Evolutionary conservation across 2,888 invertebrate genomes (phyloP), one percentile per base, ranked within the genome.

Genomic region (Eugnorisma glareosa): DNA sequence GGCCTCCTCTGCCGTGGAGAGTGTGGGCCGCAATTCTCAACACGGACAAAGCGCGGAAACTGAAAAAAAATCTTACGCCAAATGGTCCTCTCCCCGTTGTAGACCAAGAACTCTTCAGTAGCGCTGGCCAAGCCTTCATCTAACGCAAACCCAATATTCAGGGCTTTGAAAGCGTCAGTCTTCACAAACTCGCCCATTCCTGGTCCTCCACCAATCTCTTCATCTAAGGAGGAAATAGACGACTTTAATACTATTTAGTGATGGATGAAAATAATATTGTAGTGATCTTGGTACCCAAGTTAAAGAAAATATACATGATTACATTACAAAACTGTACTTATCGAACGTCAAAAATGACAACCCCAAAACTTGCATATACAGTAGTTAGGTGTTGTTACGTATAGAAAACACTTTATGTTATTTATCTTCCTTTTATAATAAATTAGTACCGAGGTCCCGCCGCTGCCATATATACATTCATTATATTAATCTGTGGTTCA

Each of bases 101-200:
- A 98, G 0, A 98, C 94, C 2, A 97, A 93, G 92, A 97, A 98
- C n/a, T 97, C 97, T 0, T 98, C 97, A 8, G 94, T 97, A 0
- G 97, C 96, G 88, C 97, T 98, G 0, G 98, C 98, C 82, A 98
- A 96, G 0, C 99, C 99, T 95, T 99, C 99, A 92, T 99, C 99
- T 82, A 99, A 91, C 0, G 98, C 97, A 93, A 99, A 98, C 0
- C 98, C 99, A 57, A 99, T 96, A 90, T 99, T 99, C 71, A 99
- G 94, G 0, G 97, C 95, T 88, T 97, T 97, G 93, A 98, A 99
- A 66, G 98, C 97, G 0, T 97, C 96, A 0, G 98, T 97, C 74
- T 97, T 94, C 0, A 98, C 97, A 93, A 99, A 99, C 75, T 96
- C 92, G 18, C 95, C 95, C 99, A 99, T 99, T 7, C 99, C 99